Evolutionary conservation across 2,113 vertebrate genomes (phyloP), one percentile per base, ranked within the genome.

Genomic region (Nymphicus hollandicus): DNA sequence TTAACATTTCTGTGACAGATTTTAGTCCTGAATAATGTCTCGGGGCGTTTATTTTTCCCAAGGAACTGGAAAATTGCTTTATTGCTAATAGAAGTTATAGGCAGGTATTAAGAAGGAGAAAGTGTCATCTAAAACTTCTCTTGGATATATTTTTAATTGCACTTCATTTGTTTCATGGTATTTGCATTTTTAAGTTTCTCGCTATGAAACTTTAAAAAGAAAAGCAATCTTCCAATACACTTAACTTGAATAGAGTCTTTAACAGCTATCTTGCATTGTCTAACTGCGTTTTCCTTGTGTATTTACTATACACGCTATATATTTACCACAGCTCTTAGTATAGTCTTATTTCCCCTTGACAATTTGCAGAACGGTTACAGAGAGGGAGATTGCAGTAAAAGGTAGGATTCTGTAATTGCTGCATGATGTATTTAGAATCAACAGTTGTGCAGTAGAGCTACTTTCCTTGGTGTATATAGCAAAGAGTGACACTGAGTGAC

Each of bases 251-350:
- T 5, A 13, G 14, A 17, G 8, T 41, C 19, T 72, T 52, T 68
- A 61, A 50, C 23, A 1, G 1, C 11, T 17, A 8, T 68, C 6
- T 81, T 14, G 12, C 61, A 4, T 47, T 47, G 13, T 13, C 37
- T 61, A 41, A 65, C 27, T 44, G 1, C 3, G 2, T 71, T 65
- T 56, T 46, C 3, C 5, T 47, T 44, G 11, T 52, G 10, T 18
- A 4, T 60, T 86, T 70, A 25, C 35, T 39, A 1, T 47, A 2
- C 2, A 1, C 18, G 10, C n/a, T 44, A 1, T 53, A 4, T n/a
- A 4, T 58, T 80, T 81, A 35, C 17, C 23, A 18, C 16, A 33
- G 19, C 13, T 70, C 10, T 33, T 33, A 31, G 8, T 41, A 5
- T 8, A 10, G 29, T 69, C 31, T 83, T 52, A 60, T 23, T 80